These are phyloP conservation scores for Aporophyla lueneburgensis DNA, from an alignment of 2,888 invertebrate species.

Conservation along the genomic window DNA sequence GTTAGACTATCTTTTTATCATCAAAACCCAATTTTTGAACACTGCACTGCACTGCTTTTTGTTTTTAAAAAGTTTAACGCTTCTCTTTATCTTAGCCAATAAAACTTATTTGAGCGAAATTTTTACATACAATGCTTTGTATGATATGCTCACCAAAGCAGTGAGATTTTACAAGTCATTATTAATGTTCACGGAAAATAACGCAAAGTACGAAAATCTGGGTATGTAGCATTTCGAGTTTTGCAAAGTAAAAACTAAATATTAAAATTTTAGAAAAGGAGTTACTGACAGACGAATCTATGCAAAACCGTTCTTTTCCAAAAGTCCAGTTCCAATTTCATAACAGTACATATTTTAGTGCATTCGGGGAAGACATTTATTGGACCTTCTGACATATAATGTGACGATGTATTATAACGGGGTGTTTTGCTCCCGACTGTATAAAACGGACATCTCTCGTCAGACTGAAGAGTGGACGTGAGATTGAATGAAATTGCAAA, in stretches of 20 bases:
- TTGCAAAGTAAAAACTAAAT: background rate
- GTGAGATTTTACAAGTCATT: background rate
- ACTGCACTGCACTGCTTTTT: no score
- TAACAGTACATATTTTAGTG: no score
- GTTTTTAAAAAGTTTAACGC: background rate
- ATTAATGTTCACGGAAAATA: background rate
- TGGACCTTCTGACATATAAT: constrained; percentile 21
- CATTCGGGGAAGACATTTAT: background rate
- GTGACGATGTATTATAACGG: constrained; percentile 1
- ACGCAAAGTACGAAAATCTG: background rate
- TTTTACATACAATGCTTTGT: background rate
- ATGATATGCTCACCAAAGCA: background rate
- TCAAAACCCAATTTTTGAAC: background rate
- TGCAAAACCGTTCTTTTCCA: background rate
- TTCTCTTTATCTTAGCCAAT: background rate
- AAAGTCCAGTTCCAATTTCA: background rate
- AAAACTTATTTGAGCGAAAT: background rate
- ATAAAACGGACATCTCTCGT: constrained; percentile 25
- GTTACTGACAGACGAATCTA: background rate
- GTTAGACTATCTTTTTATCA: background rate
- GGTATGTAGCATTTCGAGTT: background rate
- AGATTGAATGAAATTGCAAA: constrained; percentile 44
- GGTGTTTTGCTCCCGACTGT: constrained; percentile 24
- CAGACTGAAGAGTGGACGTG: constrained; percentile 9
- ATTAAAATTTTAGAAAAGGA: background rate